Evolutionary conservation across 2,113 vertebrate species (phyloP).

Genomic region (Nothoprocta pentlandii): DNA sequence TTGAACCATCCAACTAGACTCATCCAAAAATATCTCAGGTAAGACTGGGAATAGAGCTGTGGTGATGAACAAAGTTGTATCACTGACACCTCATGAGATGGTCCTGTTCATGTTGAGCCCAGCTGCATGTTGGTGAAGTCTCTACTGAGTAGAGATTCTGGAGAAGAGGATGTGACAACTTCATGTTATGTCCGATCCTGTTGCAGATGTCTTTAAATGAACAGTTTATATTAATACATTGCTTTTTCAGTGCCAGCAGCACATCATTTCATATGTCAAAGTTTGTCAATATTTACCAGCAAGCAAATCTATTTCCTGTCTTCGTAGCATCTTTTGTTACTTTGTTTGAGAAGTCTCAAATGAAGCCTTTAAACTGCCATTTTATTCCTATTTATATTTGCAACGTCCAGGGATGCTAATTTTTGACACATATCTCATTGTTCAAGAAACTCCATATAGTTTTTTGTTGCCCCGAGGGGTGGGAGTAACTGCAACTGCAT

Average conservation of each 20-base stretch:
- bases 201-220: neutral
- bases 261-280: neutral
- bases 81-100: neutral
- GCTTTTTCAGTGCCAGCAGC: neutral
- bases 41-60: neutral
- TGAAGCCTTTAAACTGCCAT: neutral
- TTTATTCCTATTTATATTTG: conserved; percentile 18
- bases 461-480: neutral
- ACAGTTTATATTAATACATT: neutral
- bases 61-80: neutral
- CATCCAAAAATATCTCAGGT: neutral
- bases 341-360: neutral
- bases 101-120: neutral
- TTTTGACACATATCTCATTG: neutral
- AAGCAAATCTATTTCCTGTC: neutral
- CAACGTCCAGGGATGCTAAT: neutral
- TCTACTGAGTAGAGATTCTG: neutral
- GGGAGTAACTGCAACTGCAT: neutral
- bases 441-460: conserved; percentile 6
- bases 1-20: neutral
- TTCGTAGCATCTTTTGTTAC: neutral
- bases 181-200: neutral
- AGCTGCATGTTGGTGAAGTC: neutral
- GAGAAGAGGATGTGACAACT: neutral
- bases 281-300: neutral